Conservation (phyloP, 2,797 vertebrate species). For the Schizopygopsis malacanthus region DNA sequence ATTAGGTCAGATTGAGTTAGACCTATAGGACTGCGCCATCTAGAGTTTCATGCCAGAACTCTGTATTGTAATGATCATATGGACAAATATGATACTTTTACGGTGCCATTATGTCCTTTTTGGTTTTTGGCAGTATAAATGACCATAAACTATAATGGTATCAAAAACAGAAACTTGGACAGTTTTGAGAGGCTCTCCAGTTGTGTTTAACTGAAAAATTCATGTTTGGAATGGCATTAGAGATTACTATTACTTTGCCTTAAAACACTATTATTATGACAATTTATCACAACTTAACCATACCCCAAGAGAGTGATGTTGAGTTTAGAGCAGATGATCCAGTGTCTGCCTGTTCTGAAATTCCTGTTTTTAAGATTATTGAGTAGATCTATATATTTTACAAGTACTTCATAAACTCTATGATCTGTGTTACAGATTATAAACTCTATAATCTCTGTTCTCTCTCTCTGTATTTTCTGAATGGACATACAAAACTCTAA, state of each 20-base stretch:
- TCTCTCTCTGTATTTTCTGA: conserved; percentile 54
- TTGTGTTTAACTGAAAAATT: background rate
- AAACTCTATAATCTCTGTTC: conserved; percentile 54
- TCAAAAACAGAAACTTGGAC: background rate
- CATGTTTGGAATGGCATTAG: background rate
- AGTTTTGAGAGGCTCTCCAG: background rate
- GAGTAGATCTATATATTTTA: conserved; percentile 50
- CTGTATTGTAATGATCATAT: background rate
- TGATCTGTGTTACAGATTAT: conserved; percentile 13
- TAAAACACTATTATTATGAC: background rate
- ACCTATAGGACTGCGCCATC: background rate
- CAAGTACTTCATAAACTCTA: conserved; percentile 59
- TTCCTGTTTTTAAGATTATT: conserved; percentile 31
- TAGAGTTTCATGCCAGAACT: background rate
- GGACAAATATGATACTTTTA: background rate
- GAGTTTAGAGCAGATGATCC: conserved; percentile 68
- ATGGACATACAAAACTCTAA: conserved; percentile 63
- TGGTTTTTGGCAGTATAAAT: background rate
- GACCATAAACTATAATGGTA: background rate
- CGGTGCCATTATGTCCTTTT: background rate
- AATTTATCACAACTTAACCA: background rate
- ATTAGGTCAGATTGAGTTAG: background rate
- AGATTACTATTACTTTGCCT: background rate
- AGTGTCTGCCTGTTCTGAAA: conserved; percentile 64
- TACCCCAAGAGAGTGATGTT: background rate